Base-by-base conservation (phyloP, 2,797 vertebrate genomes). In the Echeneis naucrates region DNA sequence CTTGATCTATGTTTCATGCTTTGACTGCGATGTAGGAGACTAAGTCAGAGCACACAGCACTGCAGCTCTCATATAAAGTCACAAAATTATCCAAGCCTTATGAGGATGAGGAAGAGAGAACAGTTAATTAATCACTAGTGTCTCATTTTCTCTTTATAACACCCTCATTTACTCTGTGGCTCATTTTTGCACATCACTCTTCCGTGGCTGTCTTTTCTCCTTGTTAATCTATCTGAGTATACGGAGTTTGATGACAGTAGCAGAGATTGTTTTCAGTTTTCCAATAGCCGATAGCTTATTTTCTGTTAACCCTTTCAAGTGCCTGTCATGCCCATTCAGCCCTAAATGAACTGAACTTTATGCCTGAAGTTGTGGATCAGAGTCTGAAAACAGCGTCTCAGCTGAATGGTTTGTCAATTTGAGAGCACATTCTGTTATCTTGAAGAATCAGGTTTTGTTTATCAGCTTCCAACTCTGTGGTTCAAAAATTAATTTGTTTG, bases 1-100 rank as follows among this genome's bases (percentile, higher is more conserved):
- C 87, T 90, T 90, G 87, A 92, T 91, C 92, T 89, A 88, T 89
- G 85, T 91, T 92, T 91, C 81, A 90, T 88, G 88, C 58, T 69
- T 61, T 37, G 57, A 65, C 81, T 75, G 72, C 78, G 54, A 57
- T 73, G 61, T 37, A 38, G 8, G 56, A 87, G 83, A 69, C 60
- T 4, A 9, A 77, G 54, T 40, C 30, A 13, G 65, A 60, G 51
- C 70, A 16, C 52, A 40, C 55, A 8, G 80, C 47, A 24, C 72
- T 54, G 64, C 70, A 64, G 84, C 65, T 56, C 52, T 65, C 17
- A 2, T n/a, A 63, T 51, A 37, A 61, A 80, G 82, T 77, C 69
- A 53, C 79, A 75, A 58, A 83, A 84, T 80, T 2, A 87, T 85
- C 64, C 80, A 2, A 61, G 84, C 58, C 67, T 83, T 81, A 54